Conservation (phyloP, 1,140 invertebrate genomes). For the Drosophila pallidifrons region DNA sequence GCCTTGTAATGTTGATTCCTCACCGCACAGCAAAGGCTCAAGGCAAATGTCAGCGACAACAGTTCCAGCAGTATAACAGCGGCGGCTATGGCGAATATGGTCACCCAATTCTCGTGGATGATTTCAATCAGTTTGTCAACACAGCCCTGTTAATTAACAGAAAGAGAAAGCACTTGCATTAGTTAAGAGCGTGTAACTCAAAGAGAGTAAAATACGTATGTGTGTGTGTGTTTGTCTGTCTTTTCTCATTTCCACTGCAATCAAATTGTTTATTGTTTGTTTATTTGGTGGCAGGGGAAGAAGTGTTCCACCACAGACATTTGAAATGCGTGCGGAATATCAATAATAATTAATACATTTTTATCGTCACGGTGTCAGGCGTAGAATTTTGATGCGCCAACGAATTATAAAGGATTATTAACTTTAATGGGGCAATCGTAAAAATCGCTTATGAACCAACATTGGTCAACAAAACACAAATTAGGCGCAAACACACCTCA, state of each 20-base stretch:
- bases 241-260: constrained; percentile 20
- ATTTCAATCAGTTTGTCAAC: constrained; percentile 88
- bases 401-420: constrained; percentile 53
- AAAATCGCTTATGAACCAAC: constrained; percentile 33
- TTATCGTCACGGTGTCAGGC: constrained; percentile 51
- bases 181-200: constrained; percentile 1
- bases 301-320: constrained; percentile 11
- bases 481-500: constrained; percentile 51
- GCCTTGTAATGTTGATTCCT: constrained; percentile 89
- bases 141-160: constrained; percentile 88
- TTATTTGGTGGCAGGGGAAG: constrained; percentile 33
- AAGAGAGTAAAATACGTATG: not conserved
- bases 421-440: constrained; percentile 54
- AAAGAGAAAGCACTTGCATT: constrained; percentile 55
- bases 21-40: constrained; percentile 92
- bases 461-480: constrained; percentile 19
- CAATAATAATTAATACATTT: constrained; percentile 72
- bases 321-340: constrained; percentile 67
- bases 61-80: constrained; percentile 89
- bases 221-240: constrained; percentile 11
- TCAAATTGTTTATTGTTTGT: constrained; percentile 51
- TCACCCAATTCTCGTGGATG: constrained; percentile 87
- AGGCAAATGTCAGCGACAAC: constrained; percentile 91
- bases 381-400: constrained; percentile 61
- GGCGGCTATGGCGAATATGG: constrained; percentile 88